Evolutionary conservation across 2,797 vertebrate genomes (phyloP), one percentile per base, ranked within the genome.

Genomic region (Epinephelus malabaricus): DNA sequence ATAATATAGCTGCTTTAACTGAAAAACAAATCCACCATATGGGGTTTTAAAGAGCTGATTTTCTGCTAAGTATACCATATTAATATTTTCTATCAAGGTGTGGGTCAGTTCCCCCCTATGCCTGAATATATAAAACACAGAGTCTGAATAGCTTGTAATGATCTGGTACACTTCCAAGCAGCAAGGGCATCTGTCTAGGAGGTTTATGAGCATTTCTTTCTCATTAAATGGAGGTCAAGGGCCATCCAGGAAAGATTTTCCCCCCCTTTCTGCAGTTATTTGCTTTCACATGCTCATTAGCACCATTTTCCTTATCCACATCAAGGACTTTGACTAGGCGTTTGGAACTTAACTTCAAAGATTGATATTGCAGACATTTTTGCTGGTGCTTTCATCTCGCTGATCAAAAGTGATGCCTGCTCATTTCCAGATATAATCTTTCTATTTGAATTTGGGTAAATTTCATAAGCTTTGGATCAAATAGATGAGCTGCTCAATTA

Each of bases 161-260:
- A 86, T 77, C 73, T 84, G 86, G 73, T 83, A 50, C 66, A 64
- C 23, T 62, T 87, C 88, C 87, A 82, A 40, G 70, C 76, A 79
- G 78, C 81, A 78, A 84, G 78, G 85, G 59, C 80, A 62, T 80
- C 76, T 59, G 82, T 87, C 85, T 73, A 0, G 0, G 65, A 81
- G 82, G 50, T 89, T 86, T 86, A 73, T 43, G 60, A 84, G 79
- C 83, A 38, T 89, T 88, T 90, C 79, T 74, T 65, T 71, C 89
- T 94, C 86, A 93, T 93, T 93, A 93, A 82, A 86, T 1, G 13
- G 49, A 86, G 89, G 92, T 90, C 89, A 89, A 79, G 56, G 86
- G 76, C 62, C 84, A 78, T 58, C 21, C 7, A 59, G 59, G 46
- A 62, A 49, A 66, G 34, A 64, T 25, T 43, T 59, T n/a, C 19